Evolutionary conservation across 2,113 vertebrate genomes (phyloP).

Genomic region (Gymnorhina tibicen): DNA sequence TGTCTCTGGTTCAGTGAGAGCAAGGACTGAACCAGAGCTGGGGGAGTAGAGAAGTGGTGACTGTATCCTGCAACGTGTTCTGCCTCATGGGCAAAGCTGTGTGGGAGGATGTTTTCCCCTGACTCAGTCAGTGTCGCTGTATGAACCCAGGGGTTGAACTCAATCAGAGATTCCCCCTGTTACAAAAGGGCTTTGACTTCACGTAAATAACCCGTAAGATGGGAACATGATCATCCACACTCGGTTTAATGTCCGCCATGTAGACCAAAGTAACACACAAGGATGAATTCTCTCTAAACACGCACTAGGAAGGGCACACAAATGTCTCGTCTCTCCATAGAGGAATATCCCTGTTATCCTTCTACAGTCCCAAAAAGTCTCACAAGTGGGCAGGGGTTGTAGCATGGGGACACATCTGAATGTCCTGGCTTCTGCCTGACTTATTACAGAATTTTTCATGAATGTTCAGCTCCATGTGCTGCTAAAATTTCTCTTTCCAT

Average conservation of each 20-base stretch:
- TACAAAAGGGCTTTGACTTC: neutral
- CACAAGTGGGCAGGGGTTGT: neutral
- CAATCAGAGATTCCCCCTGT: neutral
- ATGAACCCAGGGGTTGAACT: neutral
- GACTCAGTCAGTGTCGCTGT: neutral
- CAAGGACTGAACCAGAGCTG: neutral
- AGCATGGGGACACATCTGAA: neutral
- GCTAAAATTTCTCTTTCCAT: neutral
- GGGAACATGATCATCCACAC: neutral
- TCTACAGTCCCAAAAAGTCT: too few relatives aligned
- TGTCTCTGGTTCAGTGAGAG: neutral
- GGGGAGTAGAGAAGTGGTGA: neutral
- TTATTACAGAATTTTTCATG: neutral
- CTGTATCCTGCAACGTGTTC: neutral
- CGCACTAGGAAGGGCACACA: neutral
- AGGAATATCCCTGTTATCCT: neutral
- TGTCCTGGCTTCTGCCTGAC: neutral
- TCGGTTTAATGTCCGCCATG: rapidly evolving
- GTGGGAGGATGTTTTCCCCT: neutral
- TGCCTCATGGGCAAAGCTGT: neutral
- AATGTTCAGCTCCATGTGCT: neutral
- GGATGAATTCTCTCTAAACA: neutral
- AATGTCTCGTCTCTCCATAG: neutral
- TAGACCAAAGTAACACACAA: neutral
- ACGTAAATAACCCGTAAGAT: neutral